These are phyloP conservation scores for Entomyzon cyanotis DNA, from an alignment of 2,113 vertebrate species.

Conservation along the genomic window DNA sequence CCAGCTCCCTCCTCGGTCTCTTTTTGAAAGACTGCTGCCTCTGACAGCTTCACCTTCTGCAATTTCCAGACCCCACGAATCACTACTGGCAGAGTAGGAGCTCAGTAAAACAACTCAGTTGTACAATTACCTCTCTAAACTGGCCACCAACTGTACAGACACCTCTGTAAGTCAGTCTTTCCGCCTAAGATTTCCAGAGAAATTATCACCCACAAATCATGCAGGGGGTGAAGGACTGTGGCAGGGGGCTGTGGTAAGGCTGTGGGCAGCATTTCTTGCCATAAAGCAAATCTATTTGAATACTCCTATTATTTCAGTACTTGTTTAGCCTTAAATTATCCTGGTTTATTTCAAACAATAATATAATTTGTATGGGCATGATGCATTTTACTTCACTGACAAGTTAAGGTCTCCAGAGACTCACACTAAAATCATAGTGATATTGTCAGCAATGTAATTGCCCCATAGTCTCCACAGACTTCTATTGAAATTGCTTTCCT, in stretches of 20 bases:
- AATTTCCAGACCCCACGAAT: neutral
- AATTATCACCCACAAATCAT: neutral
- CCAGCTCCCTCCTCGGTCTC: neutral
- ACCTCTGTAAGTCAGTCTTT: neutral
- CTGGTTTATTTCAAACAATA: constrained; percentile 42
- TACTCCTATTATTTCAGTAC: neutral
- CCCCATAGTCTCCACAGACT: constrained; percentile 63
- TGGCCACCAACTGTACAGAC: neutral
- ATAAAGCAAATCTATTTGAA: neutral
- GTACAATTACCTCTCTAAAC: neutral
- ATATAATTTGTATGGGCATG: constrained; percentile 54
- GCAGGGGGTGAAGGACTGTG: neutral
- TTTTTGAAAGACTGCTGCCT: neutral
- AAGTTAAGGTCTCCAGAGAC: constrained; percentile 45
- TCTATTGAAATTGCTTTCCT: constrained; percentile 69
- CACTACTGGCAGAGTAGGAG: neutral
- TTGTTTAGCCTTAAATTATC: constrained; percentile 11
- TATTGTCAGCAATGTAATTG: constrained; percentile 62
- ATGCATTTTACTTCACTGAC: constrained; percentile 40
- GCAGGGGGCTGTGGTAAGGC: neutral
- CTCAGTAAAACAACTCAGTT: neutral
- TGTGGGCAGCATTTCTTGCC: neutral
- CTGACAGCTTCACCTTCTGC: constrained; percentile 15
- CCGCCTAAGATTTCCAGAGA: neutral
- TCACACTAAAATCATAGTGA: constrained; percentile 54